A percentile compares a stretch with the other conserved stretches of the same genome.
Evolutionary conservation across 2,888 invertebrate genomes (phyloP).

Genomic region (Scaptomyza caliginosa): DNA sequence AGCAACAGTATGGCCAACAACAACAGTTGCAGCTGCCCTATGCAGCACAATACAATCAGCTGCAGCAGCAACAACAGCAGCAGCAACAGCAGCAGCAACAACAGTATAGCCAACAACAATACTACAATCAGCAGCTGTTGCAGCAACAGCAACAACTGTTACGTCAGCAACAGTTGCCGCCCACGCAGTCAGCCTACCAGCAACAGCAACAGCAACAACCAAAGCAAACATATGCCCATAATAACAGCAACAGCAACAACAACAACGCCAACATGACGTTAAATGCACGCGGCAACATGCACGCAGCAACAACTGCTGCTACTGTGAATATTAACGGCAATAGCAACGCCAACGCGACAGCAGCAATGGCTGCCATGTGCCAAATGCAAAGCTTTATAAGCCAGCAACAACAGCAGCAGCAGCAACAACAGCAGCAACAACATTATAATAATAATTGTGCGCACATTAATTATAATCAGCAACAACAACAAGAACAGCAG

Average conservation of each 20-base stretch:
- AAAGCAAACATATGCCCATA: conserved; percentile 46
- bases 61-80: conserved; percentile 37
- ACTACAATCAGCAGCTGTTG: conserved; percentile 36
- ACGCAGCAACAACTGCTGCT: conserved; percentile 59
- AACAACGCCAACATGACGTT: conserved; percentile 40
- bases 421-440: conserved; percentile 44
- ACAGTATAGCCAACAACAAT: conserved; percentile 43
- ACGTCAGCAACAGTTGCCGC: conserved; percentile 62
- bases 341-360: conserved; percentile 37
- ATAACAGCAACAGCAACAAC: conserved; percentile 34
- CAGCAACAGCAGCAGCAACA: conserved; percentile 43
- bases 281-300: conserved; percentile 56
- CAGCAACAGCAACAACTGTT: conserved; percentile 62
- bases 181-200: conserved; percentile 62
- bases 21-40: conserved; percentile 20
- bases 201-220: conserved; percentile 53
- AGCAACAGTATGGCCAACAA: conserved; percentile 27
- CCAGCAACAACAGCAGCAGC: conserved; percentile 49
- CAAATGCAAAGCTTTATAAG: conserved; percentile 74
- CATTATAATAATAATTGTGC: conserved; percentile 48
- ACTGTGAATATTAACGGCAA: conserved; percentile 45
- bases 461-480: conserved; percentile 61
- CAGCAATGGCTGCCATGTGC: conserved; percentile 70
- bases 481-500: conserved; percentile 51
- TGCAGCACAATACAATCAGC: conserved; percentile 38